phyloP scores from a whole-genome alignment of 1,140 invertebrate species.

The Papilio dardanus region DNA sequence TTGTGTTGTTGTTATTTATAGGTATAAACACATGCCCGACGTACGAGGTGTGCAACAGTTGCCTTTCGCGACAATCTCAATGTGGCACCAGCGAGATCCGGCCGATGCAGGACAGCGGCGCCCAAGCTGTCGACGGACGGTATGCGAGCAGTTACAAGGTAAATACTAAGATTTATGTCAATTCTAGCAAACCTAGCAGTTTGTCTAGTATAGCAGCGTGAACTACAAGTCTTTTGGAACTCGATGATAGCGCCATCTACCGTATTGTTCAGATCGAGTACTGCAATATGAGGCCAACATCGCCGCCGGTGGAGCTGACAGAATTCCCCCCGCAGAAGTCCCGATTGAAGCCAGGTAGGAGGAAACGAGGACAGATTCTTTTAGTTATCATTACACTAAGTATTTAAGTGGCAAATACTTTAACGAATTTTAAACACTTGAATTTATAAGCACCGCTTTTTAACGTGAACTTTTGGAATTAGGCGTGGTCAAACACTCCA shows the following conservation, averaged over 20 bases:
- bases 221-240: no score
- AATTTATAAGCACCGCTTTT: no score
- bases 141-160: constrained; percentile 66
- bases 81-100: constrained; percentile 1
- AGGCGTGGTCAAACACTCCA: no score
- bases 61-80: constrained; percentile 31
- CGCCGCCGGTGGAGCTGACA: constrained; percentile 52
- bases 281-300: constrained; percentile 58
- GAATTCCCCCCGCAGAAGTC: constrained; percentile 67
- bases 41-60: not conserved
- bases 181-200: not conserved
- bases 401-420: no score
- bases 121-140: constrained; percentile 60
- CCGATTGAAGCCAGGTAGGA: constrained; percentile 53
- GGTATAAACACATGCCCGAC: not conserved
- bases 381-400: no score
- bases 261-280: constrained; percentile 64
- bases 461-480: no score
- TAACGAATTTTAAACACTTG: no score
- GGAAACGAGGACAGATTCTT: no score
- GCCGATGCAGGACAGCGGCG: constrained; percentile 42
- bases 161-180: not conserved
- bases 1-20: not conserved
- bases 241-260: no score
- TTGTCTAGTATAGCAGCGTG: no score